Evolutionary conservation across 2,797 vertebrate species (phyloP).

Genomic region (Paramormyrops hopkinsi): DNA sequence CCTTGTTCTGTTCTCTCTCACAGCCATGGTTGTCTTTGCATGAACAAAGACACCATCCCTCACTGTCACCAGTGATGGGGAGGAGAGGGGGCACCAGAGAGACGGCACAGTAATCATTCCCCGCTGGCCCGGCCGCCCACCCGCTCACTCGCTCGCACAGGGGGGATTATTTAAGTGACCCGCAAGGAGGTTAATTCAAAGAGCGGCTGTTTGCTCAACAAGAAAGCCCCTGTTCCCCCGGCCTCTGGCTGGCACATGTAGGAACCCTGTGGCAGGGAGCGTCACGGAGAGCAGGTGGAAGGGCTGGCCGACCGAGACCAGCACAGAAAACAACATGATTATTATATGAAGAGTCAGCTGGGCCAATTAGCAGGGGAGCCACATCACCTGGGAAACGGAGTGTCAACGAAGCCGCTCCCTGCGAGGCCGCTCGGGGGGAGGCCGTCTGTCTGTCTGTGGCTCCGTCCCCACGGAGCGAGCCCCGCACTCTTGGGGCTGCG

Average conservation of each 20-base stretch:
- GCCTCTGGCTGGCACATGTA: slow-evolving; percentile 24
- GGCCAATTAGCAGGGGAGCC: slow-evolving; percentile 42
- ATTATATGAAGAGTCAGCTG: slow-evolving; percentile 35
- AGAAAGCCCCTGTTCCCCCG: slow-evolving; percentile 35
- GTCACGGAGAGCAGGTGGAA: slow-evolving; percentile 36
- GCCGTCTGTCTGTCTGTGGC: slow-evolving; percentile 32
- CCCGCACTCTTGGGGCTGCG: slow-evolving; percentile 16
- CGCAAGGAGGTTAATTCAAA: slow-evolving; percentile 41
- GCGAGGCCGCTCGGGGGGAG: background rate
- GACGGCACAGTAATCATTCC: slow-evolving; percentile 28
- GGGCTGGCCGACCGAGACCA: slow-evolving; percentile 33
- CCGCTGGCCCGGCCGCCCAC: background rate
- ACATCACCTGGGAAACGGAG: slow-evolving; percentile 42
- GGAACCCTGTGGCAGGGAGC: slow-evolving; percentile 26
- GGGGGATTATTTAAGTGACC: slow-evolving; percentile 40
- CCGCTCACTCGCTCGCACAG: slow-evolving; percentile 12
- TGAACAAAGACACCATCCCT: slow-evolving; percentile 44
- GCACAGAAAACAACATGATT: slow-evolving; percentile 45
- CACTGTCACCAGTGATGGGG: slow-evolving; percentile 40
- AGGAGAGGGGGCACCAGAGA: slow-evolving; percentile 15
- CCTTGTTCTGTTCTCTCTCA: slow-evolving; percentile 24
- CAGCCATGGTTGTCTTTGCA: slow-evolving; percentile 12
- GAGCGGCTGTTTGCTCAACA: slow-evolving; percentile 42
- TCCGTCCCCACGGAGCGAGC: background rate
- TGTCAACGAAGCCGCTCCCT: background rate